Evolutionary conservation across 2,797 vertebrate species (phyloP).

Genomic region (Esox lucius): DNA sequence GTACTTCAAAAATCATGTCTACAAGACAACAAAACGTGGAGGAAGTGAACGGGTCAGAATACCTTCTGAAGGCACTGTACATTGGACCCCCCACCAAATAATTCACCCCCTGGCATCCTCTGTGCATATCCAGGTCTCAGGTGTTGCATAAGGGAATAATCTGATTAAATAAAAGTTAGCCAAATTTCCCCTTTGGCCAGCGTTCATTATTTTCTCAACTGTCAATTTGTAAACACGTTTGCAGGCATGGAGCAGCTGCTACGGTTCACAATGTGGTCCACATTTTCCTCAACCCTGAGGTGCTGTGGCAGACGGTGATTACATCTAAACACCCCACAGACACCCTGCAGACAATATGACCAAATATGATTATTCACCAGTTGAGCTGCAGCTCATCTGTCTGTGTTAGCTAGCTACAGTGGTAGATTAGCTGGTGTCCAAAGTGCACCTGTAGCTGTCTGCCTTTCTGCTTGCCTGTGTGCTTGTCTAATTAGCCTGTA

Average conservation of each 20-base stretch:
- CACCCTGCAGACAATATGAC: neutral
- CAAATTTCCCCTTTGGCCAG: constrained; percentile 19
- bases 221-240: constrained; percentile 42
- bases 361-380: neutral
- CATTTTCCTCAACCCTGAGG: constrained; percentile 30
- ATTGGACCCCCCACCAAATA: neutral
- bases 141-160: constrained; percentile 28
- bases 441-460: neutral
- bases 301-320: constrained; percentile 44
- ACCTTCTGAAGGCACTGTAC: too few relatives aligned
- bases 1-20: too few relatives aligned
- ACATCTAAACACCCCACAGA: constrained; percentile 32
- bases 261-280: constrained; percentile 30
- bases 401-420: neutral
- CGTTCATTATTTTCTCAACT: constrained; percentile 48
- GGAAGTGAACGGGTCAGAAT: too few relatives aligned
- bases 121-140: constrained; percentile 26
- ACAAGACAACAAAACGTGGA: too few relatives aligned
- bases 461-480: neutral
- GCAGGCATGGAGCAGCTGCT: constrained; percentile 56
- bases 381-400: neutral
- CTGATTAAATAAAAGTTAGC: constrained; percentile 31
- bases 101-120: neutral
- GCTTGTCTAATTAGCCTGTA: neutral
- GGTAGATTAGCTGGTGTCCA: constrained; percentile 2